Conservation (phyloP, 30 jellyfish, hydroid and myxozoan genomes). For the Turritopsis dohrnii region DNA sequence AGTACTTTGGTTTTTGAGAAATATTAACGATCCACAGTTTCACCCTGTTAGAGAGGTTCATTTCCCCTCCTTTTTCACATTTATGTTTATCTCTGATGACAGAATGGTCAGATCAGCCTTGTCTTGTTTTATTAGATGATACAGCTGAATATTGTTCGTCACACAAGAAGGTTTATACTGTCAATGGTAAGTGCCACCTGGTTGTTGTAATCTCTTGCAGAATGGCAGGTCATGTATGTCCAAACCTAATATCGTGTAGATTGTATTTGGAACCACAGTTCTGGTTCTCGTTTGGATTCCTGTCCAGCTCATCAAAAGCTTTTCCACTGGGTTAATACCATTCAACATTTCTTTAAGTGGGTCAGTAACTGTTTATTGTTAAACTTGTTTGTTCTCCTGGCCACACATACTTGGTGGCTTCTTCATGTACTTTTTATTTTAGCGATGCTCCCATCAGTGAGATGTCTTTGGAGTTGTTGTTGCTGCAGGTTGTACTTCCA, state of each 20-base stretch:
- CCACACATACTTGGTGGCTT: too few species aligned
- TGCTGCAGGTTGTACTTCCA: conserved; percentile 89
- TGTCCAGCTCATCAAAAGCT: conserved; percentile 56
- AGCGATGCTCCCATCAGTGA: conserved; percentile 95
- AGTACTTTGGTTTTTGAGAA: conserved; percentile 87
- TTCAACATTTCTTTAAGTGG: conserved; percentile 68
- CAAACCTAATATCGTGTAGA: conserved; percentile 26
- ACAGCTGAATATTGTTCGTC: conserved; percentile 73
- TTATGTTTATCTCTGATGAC: background rate
- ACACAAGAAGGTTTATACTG: conserved; percentile 66
- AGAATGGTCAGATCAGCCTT: too few species aligned
- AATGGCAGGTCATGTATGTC: background rate
- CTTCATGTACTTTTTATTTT: background rate
- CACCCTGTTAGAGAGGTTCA: conserved; percentile 92
- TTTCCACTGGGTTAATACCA: conserved; percentile 58
- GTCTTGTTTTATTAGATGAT: conserved; percentile 51
- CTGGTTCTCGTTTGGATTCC: conserved; percentile 83
- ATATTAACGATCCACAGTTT: conserved; percentile 89
- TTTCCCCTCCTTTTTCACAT: background rate
- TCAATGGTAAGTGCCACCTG: conserved; percentile 47
- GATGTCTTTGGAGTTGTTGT: conserved; percentile 75
- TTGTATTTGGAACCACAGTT: conserved; percentile 88
- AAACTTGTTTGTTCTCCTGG: background rate
- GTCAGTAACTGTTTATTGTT: conserved; percentile 27
- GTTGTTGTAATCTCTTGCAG: background rate